Base-by-base conservation (phyloP, 2,888 invertebrate genomes). In the Buathra laborator region DNA sequence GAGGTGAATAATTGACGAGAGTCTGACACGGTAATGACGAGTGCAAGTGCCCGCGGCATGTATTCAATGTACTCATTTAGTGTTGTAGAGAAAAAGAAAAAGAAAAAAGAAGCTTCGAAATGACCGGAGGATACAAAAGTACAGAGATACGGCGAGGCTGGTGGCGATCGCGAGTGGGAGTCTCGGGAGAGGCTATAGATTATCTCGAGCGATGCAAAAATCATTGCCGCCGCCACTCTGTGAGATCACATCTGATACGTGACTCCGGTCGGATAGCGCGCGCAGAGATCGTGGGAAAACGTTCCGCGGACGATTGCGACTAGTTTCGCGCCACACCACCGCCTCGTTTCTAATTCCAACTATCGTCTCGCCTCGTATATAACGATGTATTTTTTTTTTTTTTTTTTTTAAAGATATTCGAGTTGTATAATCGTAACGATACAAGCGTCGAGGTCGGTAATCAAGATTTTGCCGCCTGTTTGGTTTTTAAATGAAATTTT, bases 141-240 rank as follows among this genome's bases (percentile, higher is more conserved):
- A 59, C 14, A 43, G 48, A 68, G 48, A 71, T 67, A 51, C 46
- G 46, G 32, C 24, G 43, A 75, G 59, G 7, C 53, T 19, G 66
- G 37, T 46, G 43, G 75, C n/a, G 46, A 43, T 46, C 67, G 67
- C 37, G 37, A 75, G 68, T 51, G 62, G 56, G 68, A 81, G 37
- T n/a, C 37, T 29, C 37, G 19, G 51, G 51, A 24, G 75, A 81
- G 86, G 85, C 72, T 82, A 86, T 86, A 86, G 86, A 89, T 88
- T 89, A 89, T 87, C 86, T 83, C 83, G 80, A 83, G 67, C 79
- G 86, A 87, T 85, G 88, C 86, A 89, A 90, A 90, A 90, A 89
- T 89, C 86, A 83, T 75, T 82, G 78, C 83, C 77, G 81, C 83
- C 82, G 81, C 37, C 78, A 66, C 78, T 81, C 83, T 85, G 59